A percentile compares a stretch with the other conserved stretches of the same genome.
These are phyloP conservation scores for Metalampra italica DNA, from an alignment of 2,888 invertebrate genomes.

Conservation along the genomic window DNA sequence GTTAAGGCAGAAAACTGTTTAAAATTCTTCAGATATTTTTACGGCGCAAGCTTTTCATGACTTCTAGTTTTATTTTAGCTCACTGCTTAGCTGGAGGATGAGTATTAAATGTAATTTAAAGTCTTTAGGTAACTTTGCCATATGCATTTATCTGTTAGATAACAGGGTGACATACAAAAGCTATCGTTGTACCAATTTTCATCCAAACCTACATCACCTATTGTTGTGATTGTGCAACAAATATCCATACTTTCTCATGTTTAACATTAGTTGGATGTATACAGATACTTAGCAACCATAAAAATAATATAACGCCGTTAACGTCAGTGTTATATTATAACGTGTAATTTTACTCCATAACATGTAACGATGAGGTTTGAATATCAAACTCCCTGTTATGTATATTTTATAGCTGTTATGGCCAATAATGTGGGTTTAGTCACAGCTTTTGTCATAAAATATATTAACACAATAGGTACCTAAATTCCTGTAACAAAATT, in stretches of 20 bases:
- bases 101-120: background rate
- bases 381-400: conserved; percentile 10
- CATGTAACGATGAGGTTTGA: conserved; percentile 10
- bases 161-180: no score
- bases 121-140: background rate
- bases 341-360: conserved; percentile 18
- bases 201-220: no score
- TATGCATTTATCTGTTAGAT: background rate
- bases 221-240: no score
- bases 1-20: conserved; percentile 25
- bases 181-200: no score
- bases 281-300: no score
- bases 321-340: conserved; percentile 12
- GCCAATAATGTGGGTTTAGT: conserved; percentile 8
- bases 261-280: no score
- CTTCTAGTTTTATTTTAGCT: background rate
- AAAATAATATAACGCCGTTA: conserved; percentile 10
- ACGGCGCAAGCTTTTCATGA: background rate
- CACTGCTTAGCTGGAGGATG: background rate
- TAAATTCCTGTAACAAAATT: background rate
- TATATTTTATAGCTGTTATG: conserved; percentile 23
- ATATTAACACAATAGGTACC: no score
- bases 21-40: conserved; percentile 7
- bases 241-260: no score
- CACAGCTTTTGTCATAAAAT: no score